Conservation (phyloP, 2,797 vertebrate genomes). For the Eulemur albifrons region DNA sequence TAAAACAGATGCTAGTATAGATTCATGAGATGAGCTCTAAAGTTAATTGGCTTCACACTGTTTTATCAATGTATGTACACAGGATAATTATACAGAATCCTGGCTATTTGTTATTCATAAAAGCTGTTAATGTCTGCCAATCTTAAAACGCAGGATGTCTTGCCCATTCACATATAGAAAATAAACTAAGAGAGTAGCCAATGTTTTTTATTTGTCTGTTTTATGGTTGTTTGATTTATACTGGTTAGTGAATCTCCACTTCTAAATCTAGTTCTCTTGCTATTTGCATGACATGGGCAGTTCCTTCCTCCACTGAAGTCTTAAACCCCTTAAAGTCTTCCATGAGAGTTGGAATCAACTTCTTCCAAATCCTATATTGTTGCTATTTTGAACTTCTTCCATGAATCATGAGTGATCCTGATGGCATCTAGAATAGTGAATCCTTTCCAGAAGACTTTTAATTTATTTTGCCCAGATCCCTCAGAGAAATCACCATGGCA, state of each 20-base stretch:
- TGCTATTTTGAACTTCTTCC: not conserved
- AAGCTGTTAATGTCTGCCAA: not conserved
- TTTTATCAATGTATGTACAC: not conserved
- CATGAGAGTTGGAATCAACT: not conserved
- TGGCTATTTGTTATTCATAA: not conserved
- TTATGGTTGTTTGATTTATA: not conserved
- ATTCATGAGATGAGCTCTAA: slow-evolving; percentile 8
- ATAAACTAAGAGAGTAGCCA: not conserved
- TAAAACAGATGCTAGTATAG: slow-evolving; percentile 66
- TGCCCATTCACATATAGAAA: not conserved
- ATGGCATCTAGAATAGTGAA: not conserved
- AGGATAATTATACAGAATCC: not conserved
- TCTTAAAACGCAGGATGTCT: not conserved
- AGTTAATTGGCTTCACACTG: not conserved
- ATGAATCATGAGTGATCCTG: not conserved
- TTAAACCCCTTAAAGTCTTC: not conserved
- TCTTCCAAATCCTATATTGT: not conserved
- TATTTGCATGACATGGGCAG: not conserved
- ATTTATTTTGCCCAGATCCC: not conserved
- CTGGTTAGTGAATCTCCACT: not conserved
- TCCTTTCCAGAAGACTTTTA: not conserved
- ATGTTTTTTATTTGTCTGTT: not conserved
- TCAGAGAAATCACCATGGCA: not conserved
- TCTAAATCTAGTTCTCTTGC: not conserved
- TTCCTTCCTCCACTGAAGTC: not conserved